Evolutionary conservation across 2,888 invertebrate genomes (phyloP), one percentile per base, ranked within the genome.

Genomic region (Pseudolycoriella hygida): DNA sequence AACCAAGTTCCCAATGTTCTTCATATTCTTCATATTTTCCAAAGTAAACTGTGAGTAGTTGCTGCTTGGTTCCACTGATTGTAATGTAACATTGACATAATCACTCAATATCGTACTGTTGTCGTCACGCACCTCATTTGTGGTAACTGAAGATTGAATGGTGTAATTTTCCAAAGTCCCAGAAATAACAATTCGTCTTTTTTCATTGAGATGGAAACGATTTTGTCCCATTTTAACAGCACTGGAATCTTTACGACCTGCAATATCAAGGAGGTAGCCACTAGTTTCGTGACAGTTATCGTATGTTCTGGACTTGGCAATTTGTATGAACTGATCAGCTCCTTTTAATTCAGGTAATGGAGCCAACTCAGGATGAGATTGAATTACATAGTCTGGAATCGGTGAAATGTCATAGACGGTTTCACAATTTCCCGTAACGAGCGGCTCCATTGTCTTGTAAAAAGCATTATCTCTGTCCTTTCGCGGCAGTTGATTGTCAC

Each of bases 371-470:
- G 74, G 74, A n/a, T 70, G 56, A 46, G 66, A 65, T 43, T 73
- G 66, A 40, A 73, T 59, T 57, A 72, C 62, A 56, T 72, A 69
- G 17, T 73, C 62, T 4, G 73, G 67, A 42, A 78, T 62, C 6
- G 73, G 73, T 12, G 70, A 69, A 40, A 81, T 69, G 40, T 79
- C 71, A 60, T 83, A 83, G 12, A 74, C 56, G n/a, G 76, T 76
- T 54, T 80, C 78, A 52, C 77, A 77, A 57, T 73, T 72, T 42
- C 83, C 83, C 40, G 75, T 73, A 18, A 82, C 73, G 34, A 79
- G 73, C 51, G 75, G 71, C 62, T 83, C 82, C 76, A 80, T 76
- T 50, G 74, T 74, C 52, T 70, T 76, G 65, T 71, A 82, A 42
- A 72, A 64, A 5, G 73, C 79, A 52, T 68, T 72, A 11, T 11